phyloP scores from a whole-genome alignment of 2,113 vertebrate species.

The Dissostichus mawsoni region DNA sequence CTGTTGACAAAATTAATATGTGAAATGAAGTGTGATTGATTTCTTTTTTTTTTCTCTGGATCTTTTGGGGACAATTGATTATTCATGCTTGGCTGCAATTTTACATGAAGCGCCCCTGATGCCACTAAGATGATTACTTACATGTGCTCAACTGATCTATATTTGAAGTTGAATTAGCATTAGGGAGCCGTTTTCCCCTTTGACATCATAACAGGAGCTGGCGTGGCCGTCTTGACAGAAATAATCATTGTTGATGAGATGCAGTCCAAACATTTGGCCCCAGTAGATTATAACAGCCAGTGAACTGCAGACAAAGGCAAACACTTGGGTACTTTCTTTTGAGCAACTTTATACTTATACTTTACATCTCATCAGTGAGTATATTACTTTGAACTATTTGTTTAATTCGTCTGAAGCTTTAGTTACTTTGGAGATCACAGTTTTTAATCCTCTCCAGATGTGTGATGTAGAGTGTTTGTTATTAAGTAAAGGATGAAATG shows the following conservation, averaged over 20 bases:
- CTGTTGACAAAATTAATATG: constrained; percentile 15
- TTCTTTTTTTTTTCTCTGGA: constrained; percentile 21
- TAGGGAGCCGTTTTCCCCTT: constrained; percentile 57
- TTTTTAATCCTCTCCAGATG: too few species aligned
- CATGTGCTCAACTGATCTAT: constrained; percentile 61
- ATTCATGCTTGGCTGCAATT: constrained; percentile 50
- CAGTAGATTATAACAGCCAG: constrained; percentile 1
- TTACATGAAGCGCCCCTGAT: constrained; percentile 39
- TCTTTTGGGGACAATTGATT: constrained; percentile 53
- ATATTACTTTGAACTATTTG: too few species aligned
- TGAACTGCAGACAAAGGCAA: neutral
- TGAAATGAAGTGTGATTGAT: constrained; percentile 15
- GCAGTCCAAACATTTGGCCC: constrained; percentile 25
- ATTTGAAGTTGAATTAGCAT: constrained; percentile 71
- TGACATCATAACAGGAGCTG: constrained; percentile 32
- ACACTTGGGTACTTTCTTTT: neutral
- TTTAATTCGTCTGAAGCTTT: too few species aligned
- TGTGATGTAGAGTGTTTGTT: too few species aligned
- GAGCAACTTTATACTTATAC: too few species aligned
- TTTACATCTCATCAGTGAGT: too few species aligned
- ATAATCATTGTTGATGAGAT: constrained; percentile 50
- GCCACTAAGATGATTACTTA: constrained; percentile 66
- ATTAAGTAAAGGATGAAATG: too few species aligned
- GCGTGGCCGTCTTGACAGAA: constrained; percentile 26
- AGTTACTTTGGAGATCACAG: too few species aligned